Conservation (phyloP, 2,797 vertebrate species). For the Streptopelia turtur region DNA sequence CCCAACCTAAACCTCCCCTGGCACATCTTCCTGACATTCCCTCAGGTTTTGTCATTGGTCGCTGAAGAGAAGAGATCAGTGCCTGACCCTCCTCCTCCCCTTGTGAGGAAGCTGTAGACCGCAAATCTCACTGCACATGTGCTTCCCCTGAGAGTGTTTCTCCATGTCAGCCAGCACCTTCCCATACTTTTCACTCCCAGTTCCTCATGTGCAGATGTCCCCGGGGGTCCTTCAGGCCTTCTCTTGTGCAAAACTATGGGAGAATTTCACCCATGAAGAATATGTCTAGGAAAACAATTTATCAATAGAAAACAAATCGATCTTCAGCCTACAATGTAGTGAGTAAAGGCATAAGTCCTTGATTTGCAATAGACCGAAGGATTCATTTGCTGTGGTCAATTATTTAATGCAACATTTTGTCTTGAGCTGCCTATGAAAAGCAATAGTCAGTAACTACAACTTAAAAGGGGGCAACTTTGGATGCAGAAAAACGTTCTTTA, state of each 20-base stretch:
- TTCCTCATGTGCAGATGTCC: fast-evolving
- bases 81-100: no score
- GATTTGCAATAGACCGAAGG: not conserved
- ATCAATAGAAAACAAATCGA: not conserved
- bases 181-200: not conserved
- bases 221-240: not conserved
- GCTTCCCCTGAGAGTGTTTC: not conserved
- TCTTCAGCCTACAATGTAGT: not conserved
- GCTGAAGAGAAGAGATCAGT: no score
- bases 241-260: not conserved
- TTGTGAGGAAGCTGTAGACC: no score
- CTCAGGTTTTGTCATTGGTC: no score
- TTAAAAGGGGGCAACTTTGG: slow-evolving; percentile 34
- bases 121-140: not conserved
- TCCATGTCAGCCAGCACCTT: fast-evolving
- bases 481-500: slow-evolving; percentile 24
- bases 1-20: no score
- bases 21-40: no score
- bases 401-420: slow-evolving; percentile 36
- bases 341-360: not conserved
- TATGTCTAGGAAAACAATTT: not conserved
- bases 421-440: not conserved
- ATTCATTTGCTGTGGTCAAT: slow-evolving; percentile 26
- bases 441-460: slow-evolving; percentile 2
- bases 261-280: not conserved